These are phyloP conservation scores for Drosophila kuntzei DNA, from an alignment of 2,888 invertebrate genomes.

Conservation along the genomic window DNA sequence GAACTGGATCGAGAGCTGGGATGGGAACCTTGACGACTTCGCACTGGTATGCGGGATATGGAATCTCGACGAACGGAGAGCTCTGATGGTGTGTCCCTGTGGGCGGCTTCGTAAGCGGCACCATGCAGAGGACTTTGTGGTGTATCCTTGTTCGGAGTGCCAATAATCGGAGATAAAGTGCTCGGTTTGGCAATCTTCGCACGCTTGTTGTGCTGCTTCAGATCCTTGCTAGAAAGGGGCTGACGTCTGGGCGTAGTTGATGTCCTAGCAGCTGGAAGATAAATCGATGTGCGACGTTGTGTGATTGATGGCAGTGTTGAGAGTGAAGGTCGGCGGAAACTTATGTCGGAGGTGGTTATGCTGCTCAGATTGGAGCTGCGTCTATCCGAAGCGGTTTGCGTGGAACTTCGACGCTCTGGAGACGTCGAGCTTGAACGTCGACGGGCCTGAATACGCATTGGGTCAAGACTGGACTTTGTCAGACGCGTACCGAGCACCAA, in stretches of 20 bases:
- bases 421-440: constrained; percentile 84
- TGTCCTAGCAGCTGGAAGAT: constrained; percentile 38
- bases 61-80: constrained; percentile 76
- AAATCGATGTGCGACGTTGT: constrained; percentile 65
- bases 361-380: constrained; percentile 84
- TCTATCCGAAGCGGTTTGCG: constrained; percentile 83
- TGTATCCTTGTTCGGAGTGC: constrained; percentile 85
- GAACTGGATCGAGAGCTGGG: constrained; percentile 69
- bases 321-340: constrained; percentile 81
- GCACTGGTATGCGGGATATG: constrained; percentile 83
- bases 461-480: constrained; percentile 51
- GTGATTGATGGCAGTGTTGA: constrained; percentile 68
- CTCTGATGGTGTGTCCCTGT: constrained; percentile 63
- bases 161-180: constrained; percentile 85
- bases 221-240: constrained; percentile 43
- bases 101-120: constrained; percentile 59
- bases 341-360: constrained; percentile 84
- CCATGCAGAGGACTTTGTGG: constrained; percentile 73
- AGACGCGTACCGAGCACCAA: constrained; percentile 60
- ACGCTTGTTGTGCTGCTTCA: constrained; percentile 51
- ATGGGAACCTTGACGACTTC: constrained; percentile 64
- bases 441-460: constrained; percentile 54
- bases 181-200: constrained; percentile 83
- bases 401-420: constrained; percentile 84
- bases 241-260: constrained; percentile 43